Evolutionary conservation across 2,888 invertebrate species (phyloP).

Genomic region (Priocnemis perturbator): DNA sequence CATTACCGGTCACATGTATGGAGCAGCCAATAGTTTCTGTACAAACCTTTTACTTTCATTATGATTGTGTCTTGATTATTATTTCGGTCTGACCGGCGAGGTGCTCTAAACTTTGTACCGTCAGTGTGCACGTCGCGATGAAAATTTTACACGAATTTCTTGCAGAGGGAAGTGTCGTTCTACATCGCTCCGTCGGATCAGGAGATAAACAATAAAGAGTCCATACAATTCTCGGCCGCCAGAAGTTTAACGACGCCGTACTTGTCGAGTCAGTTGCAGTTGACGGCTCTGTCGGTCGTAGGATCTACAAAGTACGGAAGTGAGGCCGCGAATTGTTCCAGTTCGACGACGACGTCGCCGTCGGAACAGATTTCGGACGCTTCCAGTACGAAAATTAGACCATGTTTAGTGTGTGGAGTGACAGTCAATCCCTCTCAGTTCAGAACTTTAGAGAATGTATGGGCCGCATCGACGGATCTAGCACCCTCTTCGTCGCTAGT

Average conservation of each 20-base stretch:
- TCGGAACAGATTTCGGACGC: slow-evolving; percentile 41
- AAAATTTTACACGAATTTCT: slow-evolving; percentile 17
- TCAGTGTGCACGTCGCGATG: background rate
- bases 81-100: no score
- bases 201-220: slow-evolving; percentile 69
- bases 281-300: slow-evolving; percentile 54
- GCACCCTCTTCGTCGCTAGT: slow-evolving; percentile 76
- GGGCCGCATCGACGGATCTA: slow-evolving; percentile 69
- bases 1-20: no score
- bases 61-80: no score
- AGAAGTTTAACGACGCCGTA: slow-evolving; percentile 62
- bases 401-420: slow-evolving; percentile 77
- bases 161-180: slow-evolving; percentile 77
- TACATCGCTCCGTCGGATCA: slow-evolving; percentile 71
- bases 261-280: slow-evolving; percentile 63
- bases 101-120: no score
- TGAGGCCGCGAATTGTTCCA: slow-evolving; percentile 59
- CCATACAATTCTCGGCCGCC: slow-evolving; percentile 66
- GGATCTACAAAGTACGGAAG: no score
- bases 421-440: slow-evolving; percentile 70
- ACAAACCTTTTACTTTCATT: no score
- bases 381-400: slow-evolving; percentile 69
- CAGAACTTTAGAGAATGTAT: slow-evolving; percentile 70
- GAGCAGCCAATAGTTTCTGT: no score
- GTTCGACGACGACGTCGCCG: slow-evolving; percentile 63